These are phyloP conservation scores for Drosophila nr. perissopoda DNA, from an alignment of 2,888 invertebrate genomes.

Conservation along the genomic window DNA sequence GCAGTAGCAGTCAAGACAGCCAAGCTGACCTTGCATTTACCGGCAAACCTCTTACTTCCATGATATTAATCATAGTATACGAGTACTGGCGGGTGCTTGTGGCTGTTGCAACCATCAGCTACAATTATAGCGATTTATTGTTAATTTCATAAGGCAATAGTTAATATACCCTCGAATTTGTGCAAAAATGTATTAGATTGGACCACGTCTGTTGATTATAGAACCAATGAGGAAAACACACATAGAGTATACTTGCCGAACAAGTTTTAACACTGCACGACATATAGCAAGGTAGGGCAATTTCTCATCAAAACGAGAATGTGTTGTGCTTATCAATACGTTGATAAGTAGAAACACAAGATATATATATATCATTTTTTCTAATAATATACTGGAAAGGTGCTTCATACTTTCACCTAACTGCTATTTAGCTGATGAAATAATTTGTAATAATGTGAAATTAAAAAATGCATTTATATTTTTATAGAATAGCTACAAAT, in stretches of 20 bases:
- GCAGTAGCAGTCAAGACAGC: slow-evolving; percentile 18
- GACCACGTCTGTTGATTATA: slow-evolving; percentile 38
- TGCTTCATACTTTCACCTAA: background rate
- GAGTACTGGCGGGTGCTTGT: background rate
- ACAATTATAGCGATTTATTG: slow-evolving; percentile 20
- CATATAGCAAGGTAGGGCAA: background rate
- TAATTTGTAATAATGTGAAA: background rate
- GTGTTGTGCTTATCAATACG: slow-evolving; percentile 35
- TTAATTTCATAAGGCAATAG: slow-evolving; percentile 13
- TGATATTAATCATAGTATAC: background rate
- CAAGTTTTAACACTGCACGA: slow-evolving; percentile 18
- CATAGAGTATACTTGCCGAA: slow-evolving; percentile 6
- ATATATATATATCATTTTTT: background rate
- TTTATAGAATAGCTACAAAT: background rate
- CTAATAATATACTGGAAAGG: slow-evolving; percentile 8
- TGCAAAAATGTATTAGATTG: slow-evolving; percentile 31
- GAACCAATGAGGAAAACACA: slow-evolving; percentile 45
- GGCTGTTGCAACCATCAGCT: slow-evolving; percentile 6
- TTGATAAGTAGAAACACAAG: slow-evolving; percentile 33
- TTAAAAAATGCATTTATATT: background rate
- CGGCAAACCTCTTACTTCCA: slow-evolving; percentile 47
- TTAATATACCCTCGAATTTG: slow-evolving; percentile 41
- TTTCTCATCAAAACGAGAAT: slow-evolving; percentile 8
- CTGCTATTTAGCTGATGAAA: slow-evolving; percentile 25
- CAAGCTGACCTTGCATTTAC: slow-evolving; percentile 50